phyloP scores from a whole-genome alignment of 30 jellyfish, hydroid and myxozoan species.

The Cassiopea andromeda region DNA sequence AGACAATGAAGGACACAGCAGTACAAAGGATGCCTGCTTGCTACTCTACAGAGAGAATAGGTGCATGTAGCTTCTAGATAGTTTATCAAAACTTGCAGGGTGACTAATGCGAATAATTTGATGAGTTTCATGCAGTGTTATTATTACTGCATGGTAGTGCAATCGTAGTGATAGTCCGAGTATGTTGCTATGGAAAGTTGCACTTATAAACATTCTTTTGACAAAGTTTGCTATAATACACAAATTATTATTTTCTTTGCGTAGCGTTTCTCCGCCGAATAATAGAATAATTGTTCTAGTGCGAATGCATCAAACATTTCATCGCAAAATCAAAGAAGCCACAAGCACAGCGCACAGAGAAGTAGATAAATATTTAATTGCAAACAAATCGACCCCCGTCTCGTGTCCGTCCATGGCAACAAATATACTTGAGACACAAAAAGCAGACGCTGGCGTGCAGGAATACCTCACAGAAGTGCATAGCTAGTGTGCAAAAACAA shows the following conservation, averaged over 20 bases:
- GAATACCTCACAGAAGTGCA: neutral
- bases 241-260: neutral
- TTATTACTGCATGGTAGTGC: too few relatives aligned
- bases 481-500: neutral
- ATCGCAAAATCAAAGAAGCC: neutral
- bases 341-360: constrained; percentile 10
- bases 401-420: constrained; percentile 33
- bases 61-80: too few relatives aligned
- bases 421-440: neutral
- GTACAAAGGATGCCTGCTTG: too few relatives aligned
- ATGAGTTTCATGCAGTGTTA: too few relatives aligned
- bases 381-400: constrained; percentile 37
- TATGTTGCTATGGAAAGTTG: neutral
- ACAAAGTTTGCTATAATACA: too few relatives aligned
- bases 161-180: too few relatives aligned
- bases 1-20: too few relatives aligned
- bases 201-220: neutral
- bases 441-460: constrained; percentile 11
- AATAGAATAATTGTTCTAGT: neutral
- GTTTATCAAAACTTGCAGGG: too few relatives aligned
- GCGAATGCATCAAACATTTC: neutral
- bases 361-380: constrained; percentile 1
- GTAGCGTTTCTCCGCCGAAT: neutral
- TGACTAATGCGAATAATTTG: too few relatives aligned
- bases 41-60: too few relatives aligned